phyloP scores from a whole-genome alignment of 2,113 vertebrate species.

The Fulmarus glacialis region DNA sequence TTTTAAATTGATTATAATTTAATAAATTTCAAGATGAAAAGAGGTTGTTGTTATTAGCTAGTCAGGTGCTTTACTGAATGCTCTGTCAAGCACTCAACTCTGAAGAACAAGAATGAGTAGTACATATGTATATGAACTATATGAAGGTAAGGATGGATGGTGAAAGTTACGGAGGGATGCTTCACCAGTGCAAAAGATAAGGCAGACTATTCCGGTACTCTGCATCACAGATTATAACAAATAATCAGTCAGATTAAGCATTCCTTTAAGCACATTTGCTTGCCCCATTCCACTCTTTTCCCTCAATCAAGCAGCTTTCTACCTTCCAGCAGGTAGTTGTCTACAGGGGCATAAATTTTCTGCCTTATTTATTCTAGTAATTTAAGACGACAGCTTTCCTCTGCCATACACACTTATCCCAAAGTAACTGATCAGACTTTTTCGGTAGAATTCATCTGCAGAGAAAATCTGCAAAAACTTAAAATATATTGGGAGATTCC shows the following conservation, averaged over 20 bases:
- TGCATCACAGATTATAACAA: neutral
- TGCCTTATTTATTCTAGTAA: neutral
- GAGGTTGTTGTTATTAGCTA: neutral
- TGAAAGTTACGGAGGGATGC: neutral
- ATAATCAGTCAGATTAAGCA: neutral
- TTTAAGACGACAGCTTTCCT: neutral
- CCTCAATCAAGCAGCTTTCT: neutral
- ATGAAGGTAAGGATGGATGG: neutral
- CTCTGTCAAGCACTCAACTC: neutral
- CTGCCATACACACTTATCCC: neutral
- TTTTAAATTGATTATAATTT: no score
- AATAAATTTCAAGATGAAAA: neutral
- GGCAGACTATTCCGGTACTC: neutral
- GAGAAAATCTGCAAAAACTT: neutral
- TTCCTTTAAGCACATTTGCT: neutral
- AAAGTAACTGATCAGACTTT: neutral
- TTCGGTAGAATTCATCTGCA: neutral
- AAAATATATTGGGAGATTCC: neutral
- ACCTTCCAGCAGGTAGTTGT: neutral
- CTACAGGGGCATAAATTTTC: neutral
- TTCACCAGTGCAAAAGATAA: neutral
- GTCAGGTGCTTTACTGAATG: neutral
- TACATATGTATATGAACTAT: neutral
- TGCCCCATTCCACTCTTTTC: neutral
- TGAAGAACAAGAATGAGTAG: neutral